These are phyloP conservation scores for Callinectes sapidus DNA, from an alignment of 2,888 invertebrate species.

Conservation along the genomic window DNA sequence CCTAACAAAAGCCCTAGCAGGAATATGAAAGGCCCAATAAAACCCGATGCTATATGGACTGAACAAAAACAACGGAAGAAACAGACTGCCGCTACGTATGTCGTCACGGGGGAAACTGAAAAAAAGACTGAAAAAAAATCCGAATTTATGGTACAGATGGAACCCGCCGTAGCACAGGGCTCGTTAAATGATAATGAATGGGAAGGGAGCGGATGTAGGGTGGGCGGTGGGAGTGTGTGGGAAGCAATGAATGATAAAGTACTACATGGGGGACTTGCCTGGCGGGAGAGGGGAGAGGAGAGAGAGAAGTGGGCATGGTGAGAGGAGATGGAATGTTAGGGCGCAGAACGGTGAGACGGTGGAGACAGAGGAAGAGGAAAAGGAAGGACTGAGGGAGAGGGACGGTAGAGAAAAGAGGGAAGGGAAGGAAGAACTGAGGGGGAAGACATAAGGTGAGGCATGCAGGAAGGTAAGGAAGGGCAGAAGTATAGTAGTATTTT, in stretches of 20 bases:
- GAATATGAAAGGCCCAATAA: constrained; percentile 16
- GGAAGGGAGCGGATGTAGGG: constrained; percentile 19
- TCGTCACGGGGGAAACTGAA: neutral
- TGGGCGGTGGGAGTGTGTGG: constrained; percentile 22
- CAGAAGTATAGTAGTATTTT: neutral
- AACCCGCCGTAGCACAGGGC: neutral
- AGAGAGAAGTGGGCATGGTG: neutral
- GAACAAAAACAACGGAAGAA: constrained; percentile 30
- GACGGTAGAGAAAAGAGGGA: neutral
- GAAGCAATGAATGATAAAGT: constrained; percentile 34
- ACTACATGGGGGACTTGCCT: constrained; percentile 17
- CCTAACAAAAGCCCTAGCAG: neutral
- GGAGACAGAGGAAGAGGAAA: neutral
- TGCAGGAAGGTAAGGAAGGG: neutral
- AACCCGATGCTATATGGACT: neutral
- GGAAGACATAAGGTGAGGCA: neutral
- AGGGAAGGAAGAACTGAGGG: neutral
- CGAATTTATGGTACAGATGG: constrained; percentile 16
- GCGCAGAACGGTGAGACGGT: neutral
- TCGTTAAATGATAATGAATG: constrained; percentile 37
- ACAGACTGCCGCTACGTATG: neutral
- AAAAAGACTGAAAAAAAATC: neutral
- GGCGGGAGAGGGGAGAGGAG: constrained; percentile 3
- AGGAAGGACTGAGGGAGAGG: neutral
- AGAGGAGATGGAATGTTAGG: constrained; percentile 20